Percentiles rank a stretch among this genome's conserved stretches.
Conservation (phyloP, 2,888 invertebrate species). For the Gibbula magus region DNA sequence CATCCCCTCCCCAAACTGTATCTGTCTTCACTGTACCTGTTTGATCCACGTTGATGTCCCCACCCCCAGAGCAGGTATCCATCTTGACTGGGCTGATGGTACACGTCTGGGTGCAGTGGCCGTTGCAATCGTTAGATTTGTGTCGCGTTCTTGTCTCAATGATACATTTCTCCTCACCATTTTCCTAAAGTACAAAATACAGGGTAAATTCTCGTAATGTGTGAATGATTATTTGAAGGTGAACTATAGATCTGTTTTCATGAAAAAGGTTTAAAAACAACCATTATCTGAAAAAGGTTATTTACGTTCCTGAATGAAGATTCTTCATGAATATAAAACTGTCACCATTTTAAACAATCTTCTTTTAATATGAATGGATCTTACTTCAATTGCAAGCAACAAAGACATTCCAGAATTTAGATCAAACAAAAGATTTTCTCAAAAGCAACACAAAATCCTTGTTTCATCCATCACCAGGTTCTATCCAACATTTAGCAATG, state of each 20-base stretch:
- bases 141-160: conserved; percentile 67
- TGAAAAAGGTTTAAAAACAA: neutral
- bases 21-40: neutral
- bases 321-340: neutral
- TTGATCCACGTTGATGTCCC: conserved; percentile 39
- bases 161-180: conserved; percentile 71
- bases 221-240: neutral
- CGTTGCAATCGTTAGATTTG: conserved; percentile 60
- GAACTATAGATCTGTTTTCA: neutral
- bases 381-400: too few species aligned
- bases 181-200: conserved; percentile 55
- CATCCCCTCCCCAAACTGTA: too few species aligned
- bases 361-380: too few species aligned
- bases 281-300: neutral
- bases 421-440: too few species aligned
- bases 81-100: conserved; percentile 63
- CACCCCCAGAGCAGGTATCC: conserved; percentile 52
- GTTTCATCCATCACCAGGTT: too few species aligned
- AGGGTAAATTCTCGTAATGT: neutral
- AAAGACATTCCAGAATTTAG: too few species aligned
- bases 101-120: conserved; percentile 66
- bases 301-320: neutral
- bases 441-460: too few species aligned
- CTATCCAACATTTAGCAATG: too few species aligned
- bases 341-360: neutral